Evolutionary conservation across 2,797 vertebrate genomes (phyloP).

Genomic region (Xenops minutus): DNA sequence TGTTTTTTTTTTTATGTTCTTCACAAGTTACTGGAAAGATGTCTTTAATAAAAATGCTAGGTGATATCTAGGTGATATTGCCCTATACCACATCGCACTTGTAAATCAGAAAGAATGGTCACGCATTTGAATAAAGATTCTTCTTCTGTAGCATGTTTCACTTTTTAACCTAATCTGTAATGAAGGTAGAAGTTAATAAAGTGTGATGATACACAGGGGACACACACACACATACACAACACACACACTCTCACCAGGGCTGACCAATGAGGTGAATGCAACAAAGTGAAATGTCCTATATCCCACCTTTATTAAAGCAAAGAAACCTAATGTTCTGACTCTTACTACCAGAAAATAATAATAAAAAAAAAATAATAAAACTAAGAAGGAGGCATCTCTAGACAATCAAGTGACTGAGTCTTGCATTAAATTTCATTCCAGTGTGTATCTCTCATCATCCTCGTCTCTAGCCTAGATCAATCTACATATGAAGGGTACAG

Average conservation of each 20-base stretch:
- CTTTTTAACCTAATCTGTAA: slow-evolving; percentile 15
- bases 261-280: neutral
- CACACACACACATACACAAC: accelerated
- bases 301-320: neutral
- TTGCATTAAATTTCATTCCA: neutral
- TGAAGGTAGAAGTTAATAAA: slow-evolving; percentile 57
- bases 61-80: slow-evolving; percentile 24
- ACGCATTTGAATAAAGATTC: neutral
- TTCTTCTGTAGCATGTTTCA: neutral
- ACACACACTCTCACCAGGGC: no score
- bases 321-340: neutral
- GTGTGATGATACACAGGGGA: neutral
- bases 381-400: neutral
- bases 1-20: neutral
- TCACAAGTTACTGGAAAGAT: neutral
- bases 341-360: neutral
- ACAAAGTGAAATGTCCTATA: neutral
- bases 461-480: neutral
- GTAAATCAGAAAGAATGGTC: slow-evolving; percentile 50
- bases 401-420: neutral
- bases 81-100: neutral
- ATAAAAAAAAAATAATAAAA: neutral
- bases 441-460: neutral
- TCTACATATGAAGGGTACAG: neutral
- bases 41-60: slow-evolving; percentile 11